phyloP scores from a whole-genome alignment of 2,113 vertebrate species.

The Noctilio leporinus region DNA sequence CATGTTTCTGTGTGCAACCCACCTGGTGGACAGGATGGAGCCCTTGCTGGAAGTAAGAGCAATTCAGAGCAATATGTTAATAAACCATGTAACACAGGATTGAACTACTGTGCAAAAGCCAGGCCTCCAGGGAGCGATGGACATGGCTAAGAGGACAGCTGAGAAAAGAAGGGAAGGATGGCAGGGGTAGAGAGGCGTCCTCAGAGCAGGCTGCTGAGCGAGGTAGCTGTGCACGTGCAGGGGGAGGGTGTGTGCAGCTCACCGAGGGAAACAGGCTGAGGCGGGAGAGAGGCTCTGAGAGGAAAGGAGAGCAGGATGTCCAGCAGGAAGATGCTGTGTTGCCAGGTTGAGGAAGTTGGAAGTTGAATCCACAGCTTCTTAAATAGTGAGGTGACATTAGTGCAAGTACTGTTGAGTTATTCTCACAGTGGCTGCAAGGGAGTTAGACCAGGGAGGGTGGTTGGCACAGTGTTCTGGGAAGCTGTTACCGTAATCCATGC shows the following conservation, averaged over 20 bases:
- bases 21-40: neutral
- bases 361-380: neutral
- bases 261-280: neutral
- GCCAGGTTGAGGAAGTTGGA: neutral
- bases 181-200: neutral
- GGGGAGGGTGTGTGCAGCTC: neutral
- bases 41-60: neutral
- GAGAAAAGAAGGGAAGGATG: neutral
- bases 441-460: neutral
- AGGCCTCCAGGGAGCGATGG: neutral
- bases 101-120: neutral
- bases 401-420: neutral
- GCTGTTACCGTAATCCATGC: neutral
- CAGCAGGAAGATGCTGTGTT: neutral
- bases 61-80: neutral
- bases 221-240: accelerated
- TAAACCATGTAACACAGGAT: neutral
- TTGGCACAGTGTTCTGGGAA: neutral
- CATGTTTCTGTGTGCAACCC: neutral
- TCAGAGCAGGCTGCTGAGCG: neutral
- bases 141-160: neutral
- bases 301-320: neutral
- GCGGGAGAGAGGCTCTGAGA: neutral
- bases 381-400: neutral
- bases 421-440: neutral